Percentiles rank a stretch among this genome's conserved stretches.
Conservation (phyloP, 37 sponge, comb jelly and placozoan species). For the Tethya wilhelma region DNA sequence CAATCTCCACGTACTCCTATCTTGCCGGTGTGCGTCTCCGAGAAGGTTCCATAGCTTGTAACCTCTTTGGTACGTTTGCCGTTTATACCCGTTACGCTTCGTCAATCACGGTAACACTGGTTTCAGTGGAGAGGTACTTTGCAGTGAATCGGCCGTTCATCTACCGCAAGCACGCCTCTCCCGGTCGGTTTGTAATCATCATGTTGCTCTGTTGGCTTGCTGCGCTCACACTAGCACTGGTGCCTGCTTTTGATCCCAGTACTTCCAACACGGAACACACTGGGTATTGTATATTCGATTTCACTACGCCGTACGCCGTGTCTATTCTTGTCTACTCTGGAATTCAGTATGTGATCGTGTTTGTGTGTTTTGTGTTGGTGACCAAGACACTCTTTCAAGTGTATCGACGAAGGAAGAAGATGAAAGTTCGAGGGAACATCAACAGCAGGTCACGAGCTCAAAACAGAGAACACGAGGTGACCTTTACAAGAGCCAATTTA, state of each 20-base stretch:
- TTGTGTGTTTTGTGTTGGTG: conserved; percentile 57
- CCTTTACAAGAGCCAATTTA: conserved; percentile 53
- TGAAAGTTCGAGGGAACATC: conserved; percentile 42
- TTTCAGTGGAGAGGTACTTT: conserved; percentile 80
- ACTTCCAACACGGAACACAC: conserved; percentile 19
- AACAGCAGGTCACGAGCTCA: conserved; percentile 16
- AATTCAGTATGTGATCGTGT: conserved; percentile 65
- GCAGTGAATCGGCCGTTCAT: conserved; percentile 72
- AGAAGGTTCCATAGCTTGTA: conserved; percentile 37
- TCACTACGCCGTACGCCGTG: conserved; percentile 48
- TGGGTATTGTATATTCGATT: conserved; percentile 70
- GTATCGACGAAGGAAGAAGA: conserved; percentile 43
- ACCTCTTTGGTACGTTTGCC: conserved; percentile 52
- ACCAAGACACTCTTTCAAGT: conserved; percentile 24
- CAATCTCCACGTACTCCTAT: conserved; percentile 56
- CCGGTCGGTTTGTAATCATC: conserved; percentile 11
- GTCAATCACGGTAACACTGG: conserved; percentile 61
- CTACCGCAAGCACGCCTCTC: conserved; percentile 60
- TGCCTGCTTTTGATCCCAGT: conserved; percentile 45
- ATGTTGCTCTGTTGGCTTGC: conserved; percentile 26
- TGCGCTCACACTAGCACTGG: conserved; percentile 42
- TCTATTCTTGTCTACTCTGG: conserved; percentile 49
- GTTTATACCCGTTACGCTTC: conserved; percentile 67
- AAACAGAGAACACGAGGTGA: conserved; percentile 15
- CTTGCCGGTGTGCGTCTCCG: conserved; percentile 12